Percentiles rank a stretch among this genome's conserved stretches.
Conservation (phyloP, 2,888 invertebrate genomes). For the Caenorhabditis sp. region DNA sequence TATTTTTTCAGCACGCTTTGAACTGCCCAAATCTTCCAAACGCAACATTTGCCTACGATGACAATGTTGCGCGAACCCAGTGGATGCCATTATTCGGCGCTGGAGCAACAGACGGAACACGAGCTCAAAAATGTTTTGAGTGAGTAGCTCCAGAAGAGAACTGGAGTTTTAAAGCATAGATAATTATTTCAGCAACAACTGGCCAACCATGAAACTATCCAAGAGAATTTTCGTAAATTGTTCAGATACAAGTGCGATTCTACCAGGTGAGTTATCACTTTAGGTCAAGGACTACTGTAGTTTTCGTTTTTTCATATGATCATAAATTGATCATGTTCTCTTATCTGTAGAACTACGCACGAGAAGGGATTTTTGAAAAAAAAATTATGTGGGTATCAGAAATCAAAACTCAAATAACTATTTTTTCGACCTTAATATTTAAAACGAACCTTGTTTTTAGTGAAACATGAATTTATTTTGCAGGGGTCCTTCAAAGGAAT, state of each 20-base stretch:
- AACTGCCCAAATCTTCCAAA: constrained; percentile 15
- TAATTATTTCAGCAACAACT: constrained; percentile 29
- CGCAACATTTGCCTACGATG: constrained; percentile 16
- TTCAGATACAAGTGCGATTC: constrained; percentile 24
- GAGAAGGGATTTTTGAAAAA: not conserved
- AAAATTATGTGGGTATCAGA: too few species aligned
- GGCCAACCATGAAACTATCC: constrained; percentile 35
- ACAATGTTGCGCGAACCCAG: constrained; percentile 27
- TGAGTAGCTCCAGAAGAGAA: constrained; percentile 2
- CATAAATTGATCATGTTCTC: not conserved
- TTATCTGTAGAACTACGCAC: not conserved
- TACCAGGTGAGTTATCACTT: constrained; percentile 19
- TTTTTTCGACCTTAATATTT: too few species aligned
- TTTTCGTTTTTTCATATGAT: too few species aligned
- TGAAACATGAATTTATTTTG: too few species aligned
- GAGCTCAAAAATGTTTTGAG: constrained; percentile 38
- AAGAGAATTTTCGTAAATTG: constrained; percentile 30
- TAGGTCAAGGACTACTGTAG: too few species aligned
- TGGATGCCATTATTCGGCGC: constrained; percentile 38
- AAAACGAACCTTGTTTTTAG: too few species aligned
- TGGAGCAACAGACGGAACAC: constrained; percentile 21
- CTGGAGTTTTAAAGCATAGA: not conserved
- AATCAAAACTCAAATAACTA: too few species aligned
- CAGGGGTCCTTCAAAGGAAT: too few species aligned
- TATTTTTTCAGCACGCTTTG: constrained; percentile 1